Conservation (phyloP, 2,113 vertebrate species). For the Diglossa brunneiventris region DNA sequence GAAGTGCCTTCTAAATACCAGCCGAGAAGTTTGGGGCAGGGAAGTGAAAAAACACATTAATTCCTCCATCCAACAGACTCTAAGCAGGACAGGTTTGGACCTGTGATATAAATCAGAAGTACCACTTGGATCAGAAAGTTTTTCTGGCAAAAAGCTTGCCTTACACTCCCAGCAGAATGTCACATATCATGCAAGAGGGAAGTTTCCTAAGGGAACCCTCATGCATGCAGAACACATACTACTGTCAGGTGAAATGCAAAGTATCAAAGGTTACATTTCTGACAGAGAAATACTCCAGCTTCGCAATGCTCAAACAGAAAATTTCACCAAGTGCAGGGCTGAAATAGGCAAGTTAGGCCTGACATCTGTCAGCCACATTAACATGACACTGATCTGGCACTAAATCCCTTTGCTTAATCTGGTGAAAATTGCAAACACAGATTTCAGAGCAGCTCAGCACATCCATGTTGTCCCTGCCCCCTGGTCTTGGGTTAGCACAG, state of each 20-base stretch:
- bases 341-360: not conserved
- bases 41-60: not conserved
- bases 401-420: not conserved
- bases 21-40: not conserved
- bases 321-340: not conserved
- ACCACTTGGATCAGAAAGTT: not conserved
- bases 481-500: not conserved
- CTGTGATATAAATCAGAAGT: not conserved
- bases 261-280: not conserved
- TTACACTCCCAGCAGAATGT: fast-evolving
- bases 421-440: not conserved
- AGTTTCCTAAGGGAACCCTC: not conserved
- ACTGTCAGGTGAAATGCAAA: not conserved
- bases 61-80: not conserved
- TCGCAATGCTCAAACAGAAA: not conserved
- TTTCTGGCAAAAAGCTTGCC: not conserved
- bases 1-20: not conserved
- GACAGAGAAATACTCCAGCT: not conserved
- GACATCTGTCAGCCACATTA: not conserved
- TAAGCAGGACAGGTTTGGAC: not conserved
- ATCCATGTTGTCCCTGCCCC: not conserved
- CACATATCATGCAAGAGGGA: not conserved
- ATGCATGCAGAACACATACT: not conserved
- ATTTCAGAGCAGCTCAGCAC: not conserved
- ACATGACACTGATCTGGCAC: not conserved